These are phyloP conservation scores for Calliopum simillimum DNA, from an alignment of 2,888 invertebrate genomes.

Conservation along the genomic window DNA sequence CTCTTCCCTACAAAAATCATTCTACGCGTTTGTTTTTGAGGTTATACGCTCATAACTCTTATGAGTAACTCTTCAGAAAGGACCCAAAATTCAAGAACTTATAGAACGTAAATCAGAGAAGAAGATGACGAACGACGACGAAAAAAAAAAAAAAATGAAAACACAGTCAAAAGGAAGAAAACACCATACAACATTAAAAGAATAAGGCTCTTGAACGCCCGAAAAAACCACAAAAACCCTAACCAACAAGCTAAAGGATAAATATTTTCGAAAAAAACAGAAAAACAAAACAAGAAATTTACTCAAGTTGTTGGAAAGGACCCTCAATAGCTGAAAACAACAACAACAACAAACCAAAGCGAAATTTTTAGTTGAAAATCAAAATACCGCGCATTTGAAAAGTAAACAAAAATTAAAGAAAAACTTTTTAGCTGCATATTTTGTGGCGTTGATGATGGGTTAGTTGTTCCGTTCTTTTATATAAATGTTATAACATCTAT, in stretches of 20 bases:
- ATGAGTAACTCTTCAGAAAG: constrained; percentile 1
- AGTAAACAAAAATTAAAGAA: constrained; percentile 1
- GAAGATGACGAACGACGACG: not conserved
- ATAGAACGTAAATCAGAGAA: constrained; percentile 31
- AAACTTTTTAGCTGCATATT: constrained; percentile 27
- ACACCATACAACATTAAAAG: too few relatives aligned
- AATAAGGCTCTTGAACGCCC: constrained; percentile 15
- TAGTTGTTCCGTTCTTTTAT: too few relatives aligned
- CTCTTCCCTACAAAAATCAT: constrained; percentile 16
- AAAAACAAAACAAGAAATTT: constrained; percentile 10
- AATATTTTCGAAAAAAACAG: not conserved
- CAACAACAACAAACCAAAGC: constrained; percentile 14
- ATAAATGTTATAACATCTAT: too few relatives aligned
- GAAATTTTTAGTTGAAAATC: constrained; percentile 16
- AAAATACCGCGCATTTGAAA: constrained; percentile 9
- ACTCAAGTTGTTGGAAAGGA: constrained; percentile 26
- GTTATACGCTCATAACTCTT: constrained; percentile 29
- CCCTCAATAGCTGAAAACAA: constrained; percentile 4
- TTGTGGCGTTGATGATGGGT: constrained; percentile 1
- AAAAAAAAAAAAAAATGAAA: constrained; percentile 24
- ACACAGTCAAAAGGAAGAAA: not conserved
- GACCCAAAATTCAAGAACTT: constrained; percentile 21
- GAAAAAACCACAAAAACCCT: constrained; percentile 27
- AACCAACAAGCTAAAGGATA: constrained; percentile 23
- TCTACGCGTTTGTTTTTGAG: constrained; percentile 30